Conservation (phyloP, 1,140 invertebrate genomes). For the Rhagoletis zephyria region DNA sequence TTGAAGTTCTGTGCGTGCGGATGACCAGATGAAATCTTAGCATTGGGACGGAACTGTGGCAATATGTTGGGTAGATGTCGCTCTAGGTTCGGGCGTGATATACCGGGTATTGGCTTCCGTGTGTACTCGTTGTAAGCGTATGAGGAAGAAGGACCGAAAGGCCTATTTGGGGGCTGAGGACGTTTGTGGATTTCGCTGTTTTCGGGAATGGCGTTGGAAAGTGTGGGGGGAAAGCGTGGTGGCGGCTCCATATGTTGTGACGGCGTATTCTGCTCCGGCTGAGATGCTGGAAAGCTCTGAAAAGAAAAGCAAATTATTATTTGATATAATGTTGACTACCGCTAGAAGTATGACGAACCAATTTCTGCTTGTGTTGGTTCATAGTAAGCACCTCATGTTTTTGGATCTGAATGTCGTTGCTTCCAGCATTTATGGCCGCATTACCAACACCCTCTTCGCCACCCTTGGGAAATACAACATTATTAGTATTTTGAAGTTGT, state of each 20-base stretch:
- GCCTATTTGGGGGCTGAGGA: constrained; percentile 53
- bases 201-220: constrained; percentile 60
- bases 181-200: constrained; percentile 51
- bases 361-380: constrained; percentile 65
- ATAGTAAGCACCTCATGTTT: constrained; percentile 69
- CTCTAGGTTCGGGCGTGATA: constrained; percentile 73
- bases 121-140: constrained; percentile 71
- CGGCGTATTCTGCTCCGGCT: constrained; percentile 59
- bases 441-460: constrained; percentile 59
- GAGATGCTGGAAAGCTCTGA: constrained; percentile 64
- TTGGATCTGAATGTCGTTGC: constrained; percentile 65
- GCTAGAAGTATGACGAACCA: constrained; percentile 59
- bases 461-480: constrained; percentile 67
- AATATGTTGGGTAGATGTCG: constrained; percentile 79
- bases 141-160: constrained; percentile 62
- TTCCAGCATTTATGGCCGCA: background rate
- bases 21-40: constrained; percentile 76
- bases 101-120: constrained; percentile 70
- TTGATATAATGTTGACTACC: background rate
- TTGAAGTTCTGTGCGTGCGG: constrained; percentile 67
- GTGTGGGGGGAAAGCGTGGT: constrained; percentile 61
- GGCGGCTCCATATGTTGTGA: constrained; percentile 69
- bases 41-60: constrained; percentile 81
- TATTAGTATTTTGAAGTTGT: constrained; percentile 66
- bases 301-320: background rate